Percentiles rank a stretch among this genome's conserved stretches.
These are phyloP conservation scores for Peromyscus aztecus DNA, from an alignment of 2,797 vertebrate genomes.

Conservation along the genomic window DNA sequence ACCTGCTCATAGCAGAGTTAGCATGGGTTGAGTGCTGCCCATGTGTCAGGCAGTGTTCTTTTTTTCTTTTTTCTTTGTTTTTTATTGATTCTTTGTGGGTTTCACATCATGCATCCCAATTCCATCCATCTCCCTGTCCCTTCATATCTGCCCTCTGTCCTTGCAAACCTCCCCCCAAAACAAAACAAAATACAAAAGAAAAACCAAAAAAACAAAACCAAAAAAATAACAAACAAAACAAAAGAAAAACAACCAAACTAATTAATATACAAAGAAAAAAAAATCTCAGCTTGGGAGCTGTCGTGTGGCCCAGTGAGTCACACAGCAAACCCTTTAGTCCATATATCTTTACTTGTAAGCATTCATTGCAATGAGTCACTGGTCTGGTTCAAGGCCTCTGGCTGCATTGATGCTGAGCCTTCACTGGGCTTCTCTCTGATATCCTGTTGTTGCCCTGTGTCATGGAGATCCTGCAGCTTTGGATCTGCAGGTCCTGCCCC, in stretches of 20 bases:
- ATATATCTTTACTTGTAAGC: neutral
- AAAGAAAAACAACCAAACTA: neutral
- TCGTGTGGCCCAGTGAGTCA: neutral
- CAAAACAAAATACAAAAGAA: neutral
- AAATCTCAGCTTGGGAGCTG: neutral
- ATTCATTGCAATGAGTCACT: neutral
- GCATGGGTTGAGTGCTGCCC: neutral
- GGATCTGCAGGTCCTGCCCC: too few species aligned
- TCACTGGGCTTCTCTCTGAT: neutral
- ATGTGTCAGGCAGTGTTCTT: neutral
- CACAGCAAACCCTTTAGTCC: neutral
- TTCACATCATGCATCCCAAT: neutral
- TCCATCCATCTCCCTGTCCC: neutral
- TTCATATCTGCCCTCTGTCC: neutral
- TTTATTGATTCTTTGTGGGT: neutral
- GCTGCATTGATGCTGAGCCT: neutral
- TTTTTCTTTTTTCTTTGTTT: neutral
- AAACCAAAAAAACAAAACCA: too few species aligned
- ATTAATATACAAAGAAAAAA: neutral
- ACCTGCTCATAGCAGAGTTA: neutral
- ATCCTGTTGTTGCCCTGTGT: too few species aligned
- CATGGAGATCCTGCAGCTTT: too few species aligned
- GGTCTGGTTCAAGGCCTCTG: neutral
- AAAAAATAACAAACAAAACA: too few species aligned
- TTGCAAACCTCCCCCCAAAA: neutral